Evolutionary conservation across 2,888 invertebrate species (phyloP), one percentile per base, ranked within the genome.

Genomic region (Cephonodes hylas): DNA sequence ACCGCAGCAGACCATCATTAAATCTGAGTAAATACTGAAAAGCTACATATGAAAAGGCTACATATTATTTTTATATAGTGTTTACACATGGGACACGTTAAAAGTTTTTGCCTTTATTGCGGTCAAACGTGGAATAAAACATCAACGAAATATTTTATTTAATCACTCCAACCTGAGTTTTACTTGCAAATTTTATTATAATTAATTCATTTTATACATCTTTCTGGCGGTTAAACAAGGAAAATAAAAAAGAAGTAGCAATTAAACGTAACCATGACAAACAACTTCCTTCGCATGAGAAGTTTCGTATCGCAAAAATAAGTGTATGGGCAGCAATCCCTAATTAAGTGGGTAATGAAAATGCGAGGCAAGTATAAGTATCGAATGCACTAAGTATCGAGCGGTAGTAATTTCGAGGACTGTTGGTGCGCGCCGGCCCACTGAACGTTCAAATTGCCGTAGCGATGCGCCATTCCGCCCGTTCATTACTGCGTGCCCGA

Each of bases 381-480:
- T 48, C 48, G n/a, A 48, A 27, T 48, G 48, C 64, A 69, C 68
- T 74, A 74, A 72, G 73, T 75, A 75, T 75, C 69, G 77, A 73
- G 75, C 76, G 72, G 78, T 76, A 71, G 81, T 84, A 86, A 87
- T 89, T 88, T 84, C 81, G 86, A 86, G 86, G 84, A 80, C 80
- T 80, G 86, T 85, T 84, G 81, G 80, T 80, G 75, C 79, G 83
- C 81, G 76, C 72, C 86, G 88, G 87, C 77, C 86, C 86, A 88
- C 84, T 89, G 86, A 81, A 78, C 85, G 84, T 83, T 84, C 84
- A 89, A 89, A 90, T 89, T 88, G 84, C 80, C 89, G 87, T 88
- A 78, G 81, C 85, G 80, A 70, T 75, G 76, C 77, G 76, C 79
- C 75, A 76, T 80, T 77, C 81, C 76, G 74, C 71, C 69, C 79